These are phyloP conservation scores for Eulemur macaco DNA, from an alignment of 2,113 vertebrate species.

Conservation along the genomic window DNA sequence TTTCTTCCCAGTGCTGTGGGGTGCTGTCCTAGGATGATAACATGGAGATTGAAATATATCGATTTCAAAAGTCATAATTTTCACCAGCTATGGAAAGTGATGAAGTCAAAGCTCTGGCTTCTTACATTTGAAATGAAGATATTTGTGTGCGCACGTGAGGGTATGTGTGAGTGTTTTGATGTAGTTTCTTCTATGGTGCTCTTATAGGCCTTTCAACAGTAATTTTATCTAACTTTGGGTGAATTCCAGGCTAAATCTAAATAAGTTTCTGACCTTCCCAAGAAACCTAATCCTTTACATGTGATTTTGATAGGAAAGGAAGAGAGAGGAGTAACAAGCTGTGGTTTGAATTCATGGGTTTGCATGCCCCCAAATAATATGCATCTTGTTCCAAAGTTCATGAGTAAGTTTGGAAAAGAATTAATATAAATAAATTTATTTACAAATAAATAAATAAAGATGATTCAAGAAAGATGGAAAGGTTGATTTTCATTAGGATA, in stretches of 20 bases:
- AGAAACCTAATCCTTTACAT: not conserved
- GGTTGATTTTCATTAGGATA: not conserved
- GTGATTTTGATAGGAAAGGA: not conserved
- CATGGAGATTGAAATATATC: not conserved
- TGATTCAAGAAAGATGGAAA: not conserved
- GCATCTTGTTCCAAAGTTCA: conserved; percentile 22
- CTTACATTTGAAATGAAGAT: not conserved
- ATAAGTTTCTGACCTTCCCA: not conserved
- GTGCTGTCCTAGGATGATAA: not conserved
- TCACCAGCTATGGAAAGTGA: conserved; percentile 22
- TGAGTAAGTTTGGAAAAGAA: not conserved
- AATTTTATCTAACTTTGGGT: not conserved
- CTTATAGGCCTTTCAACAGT: not conserved
- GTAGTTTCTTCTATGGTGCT: not conserved
- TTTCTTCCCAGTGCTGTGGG: not conserved
- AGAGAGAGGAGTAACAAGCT: not conserved
- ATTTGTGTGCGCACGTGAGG: not conserved
- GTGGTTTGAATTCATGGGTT: not conserved
- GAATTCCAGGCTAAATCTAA: conserved; percentile 17
- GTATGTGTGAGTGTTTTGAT: not conserved
- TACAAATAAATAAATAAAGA: not conserved
- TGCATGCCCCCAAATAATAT: not conserved
- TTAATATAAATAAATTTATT: not conserved
- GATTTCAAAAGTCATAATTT: conserved; percentile 32
- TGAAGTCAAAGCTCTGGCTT: not conserved